A percentile compares a stretch with the other conserved stretches of the same genome.
These are phyloP conservation scores for Heteromurus nitidus DNA, from an alignment of 2,888 invertebrate genomes.

Conservation along the genomic window DNA sequence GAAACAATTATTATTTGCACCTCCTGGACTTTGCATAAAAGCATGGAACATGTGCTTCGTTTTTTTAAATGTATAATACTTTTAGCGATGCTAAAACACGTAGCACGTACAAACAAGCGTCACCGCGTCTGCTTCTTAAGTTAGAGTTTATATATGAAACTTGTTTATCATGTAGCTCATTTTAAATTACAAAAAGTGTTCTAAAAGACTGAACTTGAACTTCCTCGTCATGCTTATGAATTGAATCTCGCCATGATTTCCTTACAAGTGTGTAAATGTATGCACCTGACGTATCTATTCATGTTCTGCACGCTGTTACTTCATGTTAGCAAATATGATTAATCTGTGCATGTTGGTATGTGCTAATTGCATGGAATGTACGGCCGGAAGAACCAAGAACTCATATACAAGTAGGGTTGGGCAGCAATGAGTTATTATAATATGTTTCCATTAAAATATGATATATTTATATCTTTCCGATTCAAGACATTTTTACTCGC, in stretches of 20 bases:
- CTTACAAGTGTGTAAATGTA: not conserved
- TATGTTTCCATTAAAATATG: not conserved
- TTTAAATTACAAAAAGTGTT: slow-evolving; percentile 1
- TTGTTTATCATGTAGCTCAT: too few species aligned
- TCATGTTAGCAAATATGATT: slow-evolving; percentile 41
- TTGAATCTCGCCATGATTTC: not conserved
- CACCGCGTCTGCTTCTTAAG: too few species aligned
- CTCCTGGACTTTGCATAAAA: too few species aligned
- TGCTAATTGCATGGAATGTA: slow-evolving; percentile 7
- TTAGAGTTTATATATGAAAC: too few species aligned
- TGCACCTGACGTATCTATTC: slow-evolving; percentile 1
- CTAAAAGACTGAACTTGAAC: slow-evolving; percentile 49
- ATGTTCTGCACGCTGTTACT: slow-evolving; percentile 35
- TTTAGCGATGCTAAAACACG: too few species aligned
- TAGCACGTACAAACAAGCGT: too few species aligned
- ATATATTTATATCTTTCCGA: not conserved
- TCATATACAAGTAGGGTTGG: too few species aligned
- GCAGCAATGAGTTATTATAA: not conserved
- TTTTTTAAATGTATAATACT: too few species aligned
- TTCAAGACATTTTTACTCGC: not conserved
- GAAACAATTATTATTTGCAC: too few species aligned
- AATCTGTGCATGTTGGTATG: slow-evolving; percentile 34
- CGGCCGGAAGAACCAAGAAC: too few species aligned
- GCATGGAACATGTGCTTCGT: too few species aligned
- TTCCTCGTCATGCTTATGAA: slow-evolving; percentile 37